These are phyloP conservation scores for Pollenia labialis DNA, from an alignment of 2,888 invertebrate genomes.

Conservation along the genomic window DNA sequence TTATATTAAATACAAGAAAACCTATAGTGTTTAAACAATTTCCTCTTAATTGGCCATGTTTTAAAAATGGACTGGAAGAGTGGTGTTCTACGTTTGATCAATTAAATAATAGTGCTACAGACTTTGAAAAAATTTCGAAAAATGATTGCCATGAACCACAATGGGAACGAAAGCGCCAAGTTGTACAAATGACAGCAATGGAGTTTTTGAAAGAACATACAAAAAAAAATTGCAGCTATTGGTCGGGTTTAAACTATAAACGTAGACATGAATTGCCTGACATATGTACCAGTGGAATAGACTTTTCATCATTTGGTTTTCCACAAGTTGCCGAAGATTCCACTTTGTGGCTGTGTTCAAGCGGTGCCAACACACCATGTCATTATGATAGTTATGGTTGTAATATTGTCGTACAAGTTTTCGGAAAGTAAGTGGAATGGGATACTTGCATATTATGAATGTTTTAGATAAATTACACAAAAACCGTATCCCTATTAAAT, in stretches of 20 bases:
- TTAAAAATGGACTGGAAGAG: conserved; percentile 77
- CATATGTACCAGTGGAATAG: conserved; percentile 83
- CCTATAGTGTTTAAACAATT: conserved; percentile 81
- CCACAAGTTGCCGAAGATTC: conserved; percentile 89
- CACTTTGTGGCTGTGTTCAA: conserved; percentile 94
- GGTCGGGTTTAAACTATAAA: conserved; percentile 81
- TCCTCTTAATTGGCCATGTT: conserved; percentile 79
- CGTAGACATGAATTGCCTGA: conserved; percentile 77
- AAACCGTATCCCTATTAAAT: not conserved
- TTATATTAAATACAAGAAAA: conserved; percentile 81
- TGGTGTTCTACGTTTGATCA: conserved; percentile 80
- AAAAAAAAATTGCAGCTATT: conserved; percentile 76
- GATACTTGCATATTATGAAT: not conserved
- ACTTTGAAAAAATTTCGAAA: conserved; percentile 78
- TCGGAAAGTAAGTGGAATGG: conserved; percentile 88
- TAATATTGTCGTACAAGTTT: conserved; percentile 95
- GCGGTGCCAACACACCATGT: conserved; percentile 95
- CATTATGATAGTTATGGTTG: conserved; percentile 97
- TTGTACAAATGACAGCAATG: conserved; percentile 86
- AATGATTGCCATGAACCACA: conserved; percentile 86
- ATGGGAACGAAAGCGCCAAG: conserved; percentile 91
- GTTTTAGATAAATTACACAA: too few relatives aligned
- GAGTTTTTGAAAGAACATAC: conserved; percentile 86
- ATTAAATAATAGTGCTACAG: conserved; percentile 16
- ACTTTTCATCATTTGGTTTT: conserved; percentile 90